A percentile compares a stretch with the other conserved stretches of the same genome.
Conservation (phyloP, 2,888 invertebrate species). For the Hydriomena furcata region DNA sequence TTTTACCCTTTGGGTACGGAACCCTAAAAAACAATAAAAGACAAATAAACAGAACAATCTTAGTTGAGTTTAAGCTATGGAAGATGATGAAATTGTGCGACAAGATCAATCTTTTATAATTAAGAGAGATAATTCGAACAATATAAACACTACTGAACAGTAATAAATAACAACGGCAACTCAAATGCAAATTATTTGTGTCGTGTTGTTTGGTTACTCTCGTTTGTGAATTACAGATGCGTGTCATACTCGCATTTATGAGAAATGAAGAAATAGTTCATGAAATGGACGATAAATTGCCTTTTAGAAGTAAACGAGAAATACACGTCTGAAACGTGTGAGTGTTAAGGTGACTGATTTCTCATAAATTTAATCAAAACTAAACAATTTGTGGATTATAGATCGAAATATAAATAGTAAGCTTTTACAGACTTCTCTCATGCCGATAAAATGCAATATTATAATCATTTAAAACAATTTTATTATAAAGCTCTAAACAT, state of each 20-base stretch:
- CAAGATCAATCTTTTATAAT: background rate
- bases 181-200: slow-evolving; percentile 16
- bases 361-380: too few species aligned
- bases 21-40: too few species aligned
- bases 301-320: slow-evolving; percentile 1
- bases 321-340: slow-evolving; percentile 12
- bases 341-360: too few species aligned
- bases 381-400: too few species aligned
- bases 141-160: background rate
- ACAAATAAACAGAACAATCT: too few species aligned
- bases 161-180: slow-evolving; percentile 8
- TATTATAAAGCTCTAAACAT: slow-evolving; percentile 25
- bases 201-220: slow-evolving; percentile 10
- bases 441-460: background rate
- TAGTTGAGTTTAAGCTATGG: too few species aligned
- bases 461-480: slow-evolving; percentile 10
- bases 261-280: slow-evolving; percentile 18
- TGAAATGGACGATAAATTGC: slow-evolving; percentile 8
- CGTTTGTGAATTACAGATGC: slow-evolving; percentile 18
- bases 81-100: background rate
- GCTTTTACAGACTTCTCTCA: too few species aligned
- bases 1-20: too few species aligned
- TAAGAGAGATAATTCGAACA: background rate
- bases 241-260: slow-evolving; percentile 17
- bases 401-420: too few species aligned